Evolutionary conservation across 2,888 invertebrate genomes (phyloP), one percentile per base, ranked within the genome.

Genomic region (Frankliniella intonsa): DNA sequence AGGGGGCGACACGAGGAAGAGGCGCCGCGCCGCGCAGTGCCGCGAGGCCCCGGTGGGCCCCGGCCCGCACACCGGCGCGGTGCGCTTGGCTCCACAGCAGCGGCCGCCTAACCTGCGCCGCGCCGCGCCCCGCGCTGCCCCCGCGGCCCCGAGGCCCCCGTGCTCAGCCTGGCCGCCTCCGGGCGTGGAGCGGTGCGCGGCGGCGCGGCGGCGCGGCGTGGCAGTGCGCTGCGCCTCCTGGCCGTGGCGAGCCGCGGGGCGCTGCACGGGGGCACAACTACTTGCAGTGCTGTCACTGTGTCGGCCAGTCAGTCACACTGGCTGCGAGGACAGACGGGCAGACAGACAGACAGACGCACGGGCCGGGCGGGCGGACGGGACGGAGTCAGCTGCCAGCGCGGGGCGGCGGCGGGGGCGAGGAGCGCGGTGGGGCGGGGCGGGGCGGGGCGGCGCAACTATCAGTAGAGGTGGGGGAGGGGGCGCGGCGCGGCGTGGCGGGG

Each of bases 351-450:
- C 69, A 76, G 69, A 9, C 69, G 12, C 55, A 25, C 69, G 22
- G 69, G 69, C 69, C 69, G 8, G 69, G 22, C 55, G 17, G 17
- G 55, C 55, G 55, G 14, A 62, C 19, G 62, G 80, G 80, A 69
- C 22, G 38, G 80, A 80, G 65, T 25, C 80, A 50, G 79, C 80
- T 81, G 81, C 82, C 81, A 81, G 80, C 81, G 38, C 38, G 38
- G 38, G 80, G 76, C 80, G 50, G 38, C 80, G 76, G 81, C 81
- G 81, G 55, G 51, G 55, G 14, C 62, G 55, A n/a, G n/a, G n/a
- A n/a, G n/a, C n/a, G n/a, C n/a, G 69, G 69, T 22, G 69, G 69
- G 65, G 69, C 69, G 69, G 69, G 9, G 69, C 8, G 22, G 69
- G 22, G 69, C 22, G 69, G 69, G 8, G 69, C 38, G 38, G 38